Evolutionary conservation across 2,888 invertebrate species (phyloP).

Genomic region (Lissocephala sabroskyi): DNA sequence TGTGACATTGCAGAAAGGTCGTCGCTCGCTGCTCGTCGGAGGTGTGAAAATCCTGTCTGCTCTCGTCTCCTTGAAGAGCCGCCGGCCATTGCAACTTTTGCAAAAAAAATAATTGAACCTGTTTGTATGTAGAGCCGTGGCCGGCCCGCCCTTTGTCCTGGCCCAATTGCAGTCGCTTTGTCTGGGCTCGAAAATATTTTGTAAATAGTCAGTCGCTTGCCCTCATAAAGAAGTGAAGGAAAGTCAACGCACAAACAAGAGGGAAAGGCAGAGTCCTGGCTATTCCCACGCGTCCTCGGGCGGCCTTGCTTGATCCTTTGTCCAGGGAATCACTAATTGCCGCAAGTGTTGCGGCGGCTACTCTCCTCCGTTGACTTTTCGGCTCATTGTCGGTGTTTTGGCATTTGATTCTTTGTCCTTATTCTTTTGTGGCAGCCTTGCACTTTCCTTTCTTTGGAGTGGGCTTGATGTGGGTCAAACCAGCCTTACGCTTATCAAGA

Average conservation of each 20-base stretch:
- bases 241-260: no score
- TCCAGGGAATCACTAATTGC: slow-evolving; percentile 42
- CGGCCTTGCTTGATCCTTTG: slow-evolving; percentile 43
- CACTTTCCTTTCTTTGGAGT: slow-evolving; percentile 33
- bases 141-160: slow-evolving; percentile 6
- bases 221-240: not conserved
- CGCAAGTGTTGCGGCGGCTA: slow-evolving; percentile 47
- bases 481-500: slow-evolving; percentile 18
- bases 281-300: slow-evolving; percentile 44
- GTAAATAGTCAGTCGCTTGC: slow-evolving; percentile 38
- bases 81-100: slow-evolving; percentile 41
- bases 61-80: no score
- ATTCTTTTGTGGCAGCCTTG: not conserved
- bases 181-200: slow-evolving; percentile 49
- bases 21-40: slow-evolving; percentile 4
- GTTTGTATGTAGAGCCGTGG: slow-evolving; percentile 34
- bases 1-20: slow-evolving; percentile 53
- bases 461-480: slow-evolving; percentile 33
- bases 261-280: slow-evolving; percentile 1
- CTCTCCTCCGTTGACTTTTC: not conserved
- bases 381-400: slow-evolving; percentile 48
- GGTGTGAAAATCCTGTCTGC: slow-evolving; percentile 29
- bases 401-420: slow-evolving; percentile 38
- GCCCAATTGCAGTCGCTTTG: slow-evolving; percentile 43
- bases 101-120: slow-evolving; percentile 50